Evolutionary conservation across 2,113 vertebrate species (phyloP).

Genomic region (Gorsachius goisagi): DNA sequence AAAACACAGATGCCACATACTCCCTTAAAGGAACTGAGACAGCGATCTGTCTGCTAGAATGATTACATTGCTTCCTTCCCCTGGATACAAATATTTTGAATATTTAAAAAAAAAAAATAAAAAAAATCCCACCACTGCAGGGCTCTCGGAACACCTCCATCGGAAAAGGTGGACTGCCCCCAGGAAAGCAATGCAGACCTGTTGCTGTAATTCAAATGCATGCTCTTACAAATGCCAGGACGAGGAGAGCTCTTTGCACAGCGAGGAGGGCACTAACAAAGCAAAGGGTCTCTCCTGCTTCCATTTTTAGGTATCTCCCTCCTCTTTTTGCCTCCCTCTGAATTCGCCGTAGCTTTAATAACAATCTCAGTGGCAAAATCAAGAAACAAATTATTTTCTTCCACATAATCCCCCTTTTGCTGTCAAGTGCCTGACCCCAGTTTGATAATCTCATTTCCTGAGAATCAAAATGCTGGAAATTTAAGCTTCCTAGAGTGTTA

Average conservation of each 20-base stretch:
- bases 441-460: constrained; percentile 85
- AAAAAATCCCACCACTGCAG: neutral
- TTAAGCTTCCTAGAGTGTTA: constrained; percentile 82
- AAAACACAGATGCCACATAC: fast-evolving
- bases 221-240: neutral
- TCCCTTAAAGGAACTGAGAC: neutral
- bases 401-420: constrained; percentile 62
- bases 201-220: neutral
- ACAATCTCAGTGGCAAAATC: constrained; percentile 68
- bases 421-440: constrained; percentile 80
- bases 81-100: neutral
- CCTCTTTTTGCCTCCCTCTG: neutral
- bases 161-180: neutral
- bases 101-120: neutral
- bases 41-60: neutral
- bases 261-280: constrained; percentile 6
- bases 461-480: constrained; percentile 81
- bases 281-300: neutral
- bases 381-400: constrained; percentile 68
- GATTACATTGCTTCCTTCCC: neutral
- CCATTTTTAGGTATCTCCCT: neutral
- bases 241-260: neutral
- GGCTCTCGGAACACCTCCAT: neutral
- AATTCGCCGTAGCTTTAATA: constrained; percentile 14
- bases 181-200: neutral